A percentile compares a stretch with the other conserved stretches of the same genome.
phyloP scores from a whole-genome alignment of 92 coral and sea anemone species.

The Palythoa caribaeorum region DNA sequence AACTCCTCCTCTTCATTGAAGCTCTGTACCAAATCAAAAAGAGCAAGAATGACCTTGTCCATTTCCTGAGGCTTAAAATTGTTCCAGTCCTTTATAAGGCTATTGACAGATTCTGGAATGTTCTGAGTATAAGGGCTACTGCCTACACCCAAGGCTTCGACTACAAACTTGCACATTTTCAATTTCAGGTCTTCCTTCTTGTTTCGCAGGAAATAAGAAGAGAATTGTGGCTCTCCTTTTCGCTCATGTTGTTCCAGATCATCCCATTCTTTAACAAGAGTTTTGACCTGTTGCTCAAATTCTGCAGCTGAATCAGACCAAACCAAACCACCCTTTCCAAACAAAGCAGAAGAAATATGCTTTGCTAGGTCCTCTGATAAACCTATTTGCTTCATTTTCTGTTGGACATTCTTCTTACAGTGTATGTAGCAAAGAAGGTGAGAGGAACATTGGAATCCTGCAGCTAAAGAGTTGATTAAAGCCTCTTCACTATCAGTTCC shows the following conservation, averaged over 20 bases:
- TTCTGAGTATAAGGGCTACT: slow-evolving; percentile 64
- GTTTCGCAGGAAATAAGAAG: background rate
- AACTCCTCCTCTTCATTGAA: slow-evolving; percentile 66
- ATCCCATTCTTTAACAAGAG: background rate
- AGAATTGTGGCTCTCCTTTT: background rate
- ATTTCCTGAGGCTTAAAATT: slow-evolving; percentile 62
- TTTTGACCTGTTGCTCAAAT: background rate
- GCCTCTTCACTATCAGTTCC: slow-evolving; percentile 70
- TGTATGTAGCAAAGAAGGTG: slow-evolving; percentile 72
- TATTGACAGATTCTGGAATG: slow-evolving; percentile 54
- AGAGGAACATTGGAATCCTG: slow-evolving; percentile 55
- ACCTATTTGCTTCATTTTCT: slow-evolving; percentile 50
- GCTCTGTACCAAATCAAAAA: slow-evolving; percentile 49
- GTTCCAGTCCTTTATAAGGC: slow-evolving; percentile 58
- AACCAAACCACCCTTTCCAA: background rate
- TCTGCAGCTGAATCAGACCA: background rate
- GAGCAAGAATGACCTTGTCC: slow-evolving; percentile 58
- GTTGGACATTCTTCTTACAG: slow-evolving; percentile 53
- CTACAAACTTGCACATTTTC: slow-evolving; percentile 47
- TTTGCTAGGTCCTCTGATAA: slow-evolving; percentile 28
- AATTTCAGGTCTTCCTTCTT: background rate
- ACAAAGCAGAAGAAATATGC: slow-evolving; percentile 38
- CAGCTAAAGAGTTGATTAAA: slow-evolving; percentile 57
- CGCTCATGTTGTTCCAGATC: background rate
- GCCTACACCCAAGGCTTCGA: slow-evolving; percentile 50